phyloP scores from a whole-genome alignment of 2,797 vertebrate species.

The Aeoliscus strigatus region DNA sequence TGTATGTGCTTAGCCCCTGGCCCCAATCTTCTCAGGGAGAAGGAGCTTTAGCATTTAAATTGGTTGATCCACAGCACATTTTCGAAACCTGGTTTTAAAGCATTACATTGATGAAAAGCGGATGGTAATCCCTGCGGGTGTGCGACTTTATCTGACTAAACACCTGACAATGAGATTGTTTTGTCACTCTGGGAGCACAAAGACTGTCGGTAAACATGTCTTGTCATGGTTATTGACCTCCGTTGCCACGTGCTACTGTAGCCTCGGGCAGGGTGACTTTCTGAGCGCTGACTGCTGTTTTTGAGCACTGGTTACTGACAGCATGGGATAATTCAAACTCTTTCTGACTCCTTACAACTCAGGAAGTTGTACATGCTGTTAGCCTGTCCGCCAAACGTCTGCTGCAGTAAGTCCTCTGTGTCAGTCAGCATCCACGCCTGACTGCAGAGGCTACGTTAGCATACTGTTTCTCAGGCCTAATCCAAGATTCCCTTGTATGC shows the following conservation, averaged over 20 bases:
- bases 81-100: constrained; percentile 71
- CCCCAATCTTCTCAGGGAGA: constrained; percentile 67
- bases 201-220: constrained; percentile 37
- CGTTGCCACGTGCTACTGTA: constrained; percentile 19
- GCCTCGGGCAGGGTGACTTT: constrained; percentile 34
- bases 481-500: constrained; percentile 60
- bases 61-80: constrained; percentile 66
- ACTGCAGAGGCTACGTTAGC: constrained; percentile 27
- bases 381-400: constrained; percentile 17
- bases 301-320: constrained; percentile 8
- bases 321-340: constrained; percentile 24
- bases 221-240: constrained; percentile 50
- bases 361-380: constrained; percentile 18
- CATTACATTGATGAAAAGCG: constrained; percentile 72
- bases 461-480: constrained; percentile 47
- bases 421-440: constrained; percentile 27
- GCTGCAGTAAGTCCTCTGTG: constrained; percentile 36
- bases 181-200: constrained; percentile 58
- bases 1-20: constrained; percentile 71
- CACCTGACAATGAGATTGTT: constrained; percentile 70
- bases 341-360: constrained; percentile 5
- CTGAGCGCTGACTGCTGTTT: constrained; percentile 4
- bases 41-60: constrained; percentile 78
- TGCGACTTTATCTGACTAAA: constrained; percentile 73
- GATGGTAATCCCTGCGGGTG: constrained; percentile 65